Conservation (phyloP, 2,797 vertebrate genomes). For the Vultur gryphus region DNA sequence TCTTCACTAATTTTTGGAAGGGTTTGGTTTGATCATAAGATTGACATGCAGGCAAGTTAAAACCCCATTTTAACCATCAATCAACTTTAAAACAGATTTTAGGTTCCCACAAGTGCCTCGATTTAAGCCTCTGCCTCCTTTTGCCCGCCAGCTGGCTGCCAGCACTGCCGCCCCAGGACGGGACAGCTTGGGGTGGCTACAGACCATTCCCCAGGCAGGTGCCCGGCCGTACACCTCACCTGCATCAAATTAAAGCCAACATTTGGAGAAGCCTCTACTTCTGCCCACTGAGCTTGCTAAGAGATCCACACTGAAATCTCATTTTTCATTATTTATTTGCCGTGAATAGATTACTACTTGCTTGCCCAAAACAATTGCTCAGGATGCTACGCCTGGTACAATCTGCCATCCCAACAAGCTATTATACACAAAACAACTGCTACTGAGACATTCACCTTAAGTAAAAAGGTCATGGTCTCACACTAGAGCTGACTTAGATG, state of each 20-base stretch:
- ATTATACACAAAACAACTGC: background rate
- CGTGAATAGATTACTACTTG: background rate
- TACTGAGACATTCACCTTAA: background rate
- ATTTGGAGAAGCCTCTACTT: background rate
- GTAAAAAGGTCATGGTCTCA: background rate
- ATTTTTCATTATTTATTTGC: background rate
- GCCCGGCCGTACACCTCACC: background rate
- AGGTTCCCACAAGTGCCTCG: background rate
- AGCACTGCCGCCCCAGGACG: background rate
- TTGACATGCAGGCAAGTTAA: background rate
- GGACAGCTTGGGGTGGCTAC: background rate
- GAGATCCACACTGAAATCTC: background rate
- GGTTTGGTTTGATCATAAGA: background rate
- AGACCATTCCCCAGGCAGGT: background rate
- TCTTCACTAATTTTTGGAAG: background rate
- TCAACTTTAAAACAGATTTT: background rate
- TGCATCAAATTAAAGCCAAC: background rate
- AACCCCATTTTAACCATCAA: background rate
- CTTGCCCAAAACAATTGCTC: conserved; percentile 1
- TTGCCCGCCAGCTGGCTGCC: background rate
- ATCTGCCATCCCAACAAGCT: background rate
- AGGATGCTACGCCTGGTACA: background rate
- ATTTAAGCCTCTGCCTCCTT: background rate
- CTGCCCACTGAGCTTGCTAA: background rate
- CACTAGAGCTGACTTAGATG: background rate